Evolutionary conservation across 1,140 invertebrate genomes (phyloP).

Genomic region (Hylyphantes graminicola): DNA sequence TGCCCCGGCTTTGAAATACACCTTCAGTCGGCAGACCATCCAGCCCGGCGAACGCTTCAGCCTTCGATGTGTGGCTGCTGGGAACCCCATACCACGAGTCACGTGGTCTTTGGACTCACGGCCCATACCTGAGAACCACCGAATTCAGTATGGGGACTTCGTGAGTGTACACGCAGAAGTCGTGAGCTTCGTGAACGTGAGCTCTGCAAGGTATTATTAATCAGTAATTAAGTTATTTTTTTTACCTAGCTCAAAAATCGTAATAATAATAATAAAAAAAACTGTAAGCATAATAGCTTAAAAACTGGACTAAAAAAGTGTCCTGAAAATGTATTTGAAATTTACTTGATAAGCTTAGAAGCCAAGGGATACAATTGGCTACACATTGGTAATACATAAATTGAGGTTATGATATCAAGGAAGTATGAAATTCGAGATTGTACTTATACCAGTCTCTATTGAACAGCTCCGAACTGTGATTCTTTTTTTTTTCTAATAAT

Average conservation of each 20-base stretch:
- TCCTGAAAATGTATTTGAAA: background rate
- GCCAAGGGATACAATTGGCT: too few relatives aligned
- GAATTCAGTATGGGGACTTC: conserved; percentile 61
- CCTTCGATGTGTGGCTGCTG: conserved; percentile 47
- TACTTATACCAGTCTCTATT: too few relatives aligned
- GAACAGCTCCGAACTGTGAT: too few relatives aligned
- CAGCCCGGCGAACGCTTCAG: conserved; percentile 44
- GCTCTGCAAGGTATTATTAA: conserved; percentile 76
- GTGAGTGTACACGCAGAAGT: conserved; percentile 73
- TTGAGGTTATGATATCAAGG: too few relatives aligned
- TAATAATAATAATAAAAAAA: too few relatives aligned
- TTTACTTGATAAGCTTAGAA: too few relatives aligned
- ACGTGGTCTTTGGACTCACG: conserved; percentile 88
- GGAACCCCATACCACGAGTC: conserved; percentile 83
- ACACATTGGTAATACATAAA: too few relatives aligned
- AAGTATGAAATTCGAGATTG: too few relatives aligned
- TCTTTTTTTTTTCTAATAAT: too few relatives aligned
- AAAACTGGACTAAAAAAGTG: too few relatives aligned
- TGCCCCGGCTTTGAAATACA: conserved; percentile 82
- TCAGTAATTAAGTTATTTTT: conserved; percentile 21
- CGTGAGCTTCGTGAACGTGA: conserved; percentile 88
- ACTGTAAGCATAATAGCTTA: too few relatives aligned
- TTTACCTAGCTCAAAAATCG: too few relatives aligned
- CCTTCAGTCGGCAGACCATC: conserved; percentile 76
- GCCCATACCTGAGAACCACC: conserved; percentile 60